A percentile compares a stretch with the other conserved stretches of the same genome.
These are phyloP conservation scores for Diadophis punctatus DNA, from an alignment of 2,113 vertebrate genomes.

Conservation along the genomic window DNA sequence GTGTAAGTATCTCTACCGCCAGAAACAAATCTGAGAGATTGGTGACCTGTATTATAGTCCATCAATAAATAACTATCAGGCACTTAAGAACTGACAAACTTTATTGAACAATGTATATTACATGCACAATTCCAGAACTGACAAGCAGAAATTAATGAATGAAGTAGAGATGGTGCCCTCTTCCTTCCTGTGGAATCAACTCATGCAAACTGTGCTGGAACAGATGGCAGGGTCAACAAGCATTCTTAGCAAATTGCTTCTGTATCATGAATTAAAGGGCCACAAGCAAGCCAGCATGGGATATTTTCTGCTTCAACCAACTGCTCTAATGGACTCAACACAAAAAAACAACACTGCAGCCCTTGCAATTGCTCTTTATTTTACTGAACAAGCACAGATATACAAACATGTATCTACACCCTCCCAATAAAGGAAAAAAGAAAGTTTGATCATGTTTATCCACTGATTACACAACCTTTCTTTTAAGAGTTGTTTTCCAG, in stretches of 20 bases:
- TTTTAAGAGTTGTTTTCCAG: conserved; percentile 4
- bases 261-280: conserved; percentile 11
- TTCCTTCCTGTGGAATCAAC: neutral
- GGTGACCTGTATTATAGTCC: neutral
- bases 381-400: conserved; percentile 6
- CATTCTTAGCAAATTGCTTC: conserved; percentile 25
- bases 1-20: neutral
- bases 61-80: conserved; percentile 53
- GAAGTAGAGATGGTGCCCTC: neutral
- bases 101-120: conserved; percentile 61
- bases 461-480: conserved; percentile 41
- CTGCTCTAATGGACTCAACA: conserved; percentile 28
- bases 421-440: conserved; percentile 20
- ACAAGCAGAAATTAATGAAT: conserved; percentile 42
- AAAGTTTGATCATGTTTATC: neutral
- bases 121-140: conserved; percentile 49
- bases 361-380: neutral
- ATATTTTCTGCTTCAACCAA: neutral
- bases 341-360: neutral
- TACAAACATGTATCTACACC: neutral
- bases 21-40: conserved; percentile 23
- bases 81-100: conserved; percentile 58
- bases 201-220: neutral
- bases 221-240: neutral
- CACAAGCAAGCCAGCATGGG: neutral